Base-by-base conservation (phyloP, 2,797 vertebrate genomes). In the Pipistrellus kuhlii region DNA sequence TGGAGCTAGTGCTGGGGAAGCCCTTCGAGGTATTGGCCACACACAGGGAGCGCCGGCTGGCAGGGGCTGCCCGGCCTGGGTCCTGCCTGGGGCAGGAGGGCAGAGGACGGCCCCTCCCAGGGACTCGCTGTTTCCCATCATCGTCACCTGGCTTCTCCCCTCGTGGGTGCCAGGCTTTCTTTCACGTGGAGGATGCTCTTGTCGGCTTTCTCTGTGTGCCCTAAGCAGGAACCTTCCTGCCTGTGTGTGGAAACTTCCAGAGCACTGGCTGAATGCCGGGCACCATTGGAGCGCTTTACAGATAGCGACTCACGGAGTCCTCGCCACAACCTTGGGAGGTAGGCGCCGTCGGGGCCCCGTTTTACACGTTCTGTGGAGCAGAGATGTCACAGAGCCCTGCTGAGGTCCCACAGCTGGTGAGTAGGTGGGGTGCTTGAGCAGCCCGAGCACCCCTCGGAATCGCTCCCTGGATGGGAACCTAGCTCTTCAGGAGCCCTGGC, bases 121-220 rank as follows among this genome's bases (percentile, higher is more conserved):
- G 0, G 17, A 13, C 23, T 2, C 57, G 5, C 57, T 66, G 0
- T 75, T 38, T 80, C 76, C 66, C 53, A 6, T 92, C 18, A 0
- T 6, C 41, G 8, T 86, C n/a, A 51, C 69, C 53, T 68, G 14
- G n/a, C 64, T 85, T 66, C 44, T 92, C 91, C 93, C 83, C 82
- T 21, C 35, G 88, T 23, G 8, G 25, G 78, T 4, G 75, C 71
- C 35, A 10, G 21, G 0, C 71, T 64, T 69, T 46, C 80, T 81
- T 77, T 78, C 13, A 0, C 1, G 0, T 3, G 11, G 78, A 51
- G 4, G 18, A n/a, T 66, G 35, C 30, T 3, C 41, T 30, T 35
- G 38, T 15, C 14, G 17, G 25, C 41, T 62, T 57, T 20, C 83
- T 81, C 72, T n/a, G 3, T 69, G 68, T 75, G 6, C 38, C 38